Evolutionary conservation across 2,113 vertebrate genomes (phyloP).

Genomic region (Cricetomys ansorgei): DNA sequence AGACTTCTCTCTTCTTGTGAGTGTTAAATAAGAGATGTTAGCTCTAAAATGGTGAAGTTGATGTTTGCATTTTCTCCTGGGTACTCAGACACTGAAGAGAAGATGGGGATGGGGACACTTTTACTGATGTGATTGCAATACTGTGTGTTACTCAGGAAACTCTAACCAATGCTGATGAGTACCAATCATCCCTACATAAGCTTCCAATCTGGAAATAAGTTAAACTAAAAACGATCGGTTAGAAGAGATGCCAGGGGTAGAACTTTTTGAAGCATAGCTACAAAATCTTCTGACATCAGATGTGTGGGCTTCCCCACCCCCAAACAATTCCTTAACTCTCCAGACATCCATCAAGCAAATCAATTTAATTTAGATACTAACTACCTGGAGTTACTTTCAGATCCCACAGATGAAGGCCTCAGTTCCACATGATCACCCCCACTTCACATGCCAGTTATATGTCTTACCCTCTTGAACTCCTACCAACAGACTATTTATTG

Average conservation of each 20-base stretch:
- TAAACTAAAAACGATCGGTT: neutral
- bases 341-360: neutral
- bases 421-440: fast-evolving
- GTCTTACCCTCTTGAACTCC: neutral
- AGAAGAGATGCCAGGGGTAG: neutral
- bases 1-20: conserved; percentile 66
- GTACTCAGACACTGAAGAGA: conserved; percentile 17
- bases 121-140: neutral
- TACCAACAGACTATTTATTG: neutral
- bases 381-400: neutral
- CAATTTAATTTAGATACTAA: neutral
- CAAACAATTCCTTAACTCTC: neutral
- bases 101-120: neutral
- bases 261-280: neutral
- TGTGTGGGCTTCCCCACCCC: fast-evolving
- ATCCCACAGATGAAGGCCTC: fast-evolving
- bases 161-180: neutral
- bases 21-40: conserved; percentile 70
- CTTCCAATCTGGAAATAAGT: neutral
- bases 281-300: neutral
- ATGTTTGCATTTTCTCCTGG: conserved; percentile 49
- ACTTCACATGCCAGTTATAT: neutral
- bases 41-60: conserved; percentile 24
- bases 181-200: neutral
- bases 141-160: neutral